Base-by-base conservation (phyloP, 2,888 invertebrate genomes). In the Lymantria monacha region DNA sequence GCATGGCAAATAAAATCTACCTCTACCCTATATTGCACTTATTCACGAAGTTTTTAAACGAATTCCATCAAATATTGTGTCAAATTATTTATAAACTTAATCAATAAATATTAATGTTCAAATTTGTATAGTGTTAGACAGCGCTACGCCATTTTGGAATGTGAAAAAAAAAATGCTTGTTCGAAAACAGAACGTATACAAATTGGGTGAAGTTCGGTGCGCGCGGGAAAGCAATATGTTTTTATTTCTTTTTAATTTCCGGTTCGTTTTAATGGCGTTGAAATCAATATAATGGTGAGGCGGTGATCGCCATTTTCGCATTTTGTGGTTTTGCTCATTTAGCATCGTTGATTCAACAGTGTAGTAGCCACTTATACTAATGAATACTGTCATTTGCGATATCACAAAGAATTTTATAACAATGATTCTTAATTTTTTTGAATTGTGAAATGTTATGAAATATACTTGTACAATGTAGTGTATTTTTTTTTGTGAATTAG, bases 181-280 rank as follows among this genome's bases (percentile, higher is more conserved):
- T 87, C 82, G 75, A 83, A 86, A 85, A 85, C 77, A 73, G 81
- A 86, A 85, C 82, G 81, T 76, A 81, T 82, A 88, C 88, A 88
- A 89, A 88, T 88, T 89, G 88, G 86, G 80, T 80, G 82, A 88
- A 88, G 84, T 87, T 81, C 74, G 83, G 82, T 79, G 81, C 78
- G 85, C 87, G 83, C 87, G 86, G 88, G 88, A 86, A 88, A 83
- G 88, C 88, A 87, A 87, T 88, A 87, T 87, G 84, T 88, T 89
- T 89, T 89, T 88, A 88, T 88, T 88, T 86, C 87, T 89, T 88
- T 89, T 89, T 88, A 89, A 88, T 89, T 89, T 88, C 89, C 88
- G 88, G 88, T 87, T 81, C 81, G 85, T 79, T 87, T 86, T 88
- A 88, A 89, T 89, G 88, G 88, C 88, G 88, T 85, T 86, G 88